Conservation (phyloP, 2,113 vertebrate species). For the Glaucidium brasilianum region DNA sequence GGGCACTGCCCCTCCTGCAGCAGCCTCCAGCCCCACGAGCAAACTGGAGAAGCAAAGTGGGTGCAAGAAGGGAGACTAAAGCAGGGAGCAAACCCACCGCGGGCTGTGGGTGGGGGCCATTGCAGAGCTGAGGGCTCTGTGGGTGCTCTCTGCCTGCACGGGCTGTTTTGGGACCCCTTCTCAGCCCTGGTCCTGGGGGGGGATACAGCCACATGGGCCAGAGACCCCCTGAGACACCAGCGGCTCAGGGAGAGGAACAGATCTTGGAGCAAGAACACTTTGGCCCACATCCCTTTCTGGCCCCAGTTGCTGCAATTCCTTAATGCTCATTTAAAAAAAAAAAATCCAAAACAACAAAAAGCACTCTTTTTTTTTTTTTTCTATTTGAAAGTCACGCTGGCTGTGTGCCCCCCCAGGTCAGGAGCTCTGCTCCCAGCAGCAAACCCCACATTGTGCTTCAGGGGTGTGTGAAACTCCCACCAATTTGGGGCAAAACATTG, state of each 20-base stretch:
- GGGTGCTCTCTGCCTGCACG: not conserved
- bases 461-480: fast-evolving
- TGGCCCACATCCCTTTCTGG: not conserved
- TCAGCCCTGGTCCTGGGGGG: not conserved
- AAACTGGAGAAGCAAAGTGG: not conserved
- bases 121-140: not conserved
- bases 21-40: not conserved
- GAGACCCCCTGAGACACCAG: not conserved
- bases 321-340: not conserved
- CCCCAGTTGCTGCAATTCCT: not conserved
- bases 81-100: not conserved
- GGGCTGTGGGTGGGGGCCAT: fast-evolving
- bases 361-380: no score
- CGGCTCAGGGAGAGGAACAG: not conserved
- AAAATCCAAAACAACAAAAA: not conserved
- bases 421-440: not conserved
- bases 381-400: fast-evolving
- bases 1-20: not conserved
- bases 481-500: not conserved
- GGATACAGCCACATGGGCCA: not conserved
- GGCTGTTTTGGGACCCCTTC: not conserved
- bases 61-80: not conserved
- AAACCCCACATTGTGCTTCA: fast-evolving
- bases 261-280: fast-evolving
- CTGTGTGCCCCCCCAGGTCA: fast-evolving